Evolutionary conservation across 2,113 vertebrate species (phyloP).

Genomic region (Prolemur simus): DNA sequence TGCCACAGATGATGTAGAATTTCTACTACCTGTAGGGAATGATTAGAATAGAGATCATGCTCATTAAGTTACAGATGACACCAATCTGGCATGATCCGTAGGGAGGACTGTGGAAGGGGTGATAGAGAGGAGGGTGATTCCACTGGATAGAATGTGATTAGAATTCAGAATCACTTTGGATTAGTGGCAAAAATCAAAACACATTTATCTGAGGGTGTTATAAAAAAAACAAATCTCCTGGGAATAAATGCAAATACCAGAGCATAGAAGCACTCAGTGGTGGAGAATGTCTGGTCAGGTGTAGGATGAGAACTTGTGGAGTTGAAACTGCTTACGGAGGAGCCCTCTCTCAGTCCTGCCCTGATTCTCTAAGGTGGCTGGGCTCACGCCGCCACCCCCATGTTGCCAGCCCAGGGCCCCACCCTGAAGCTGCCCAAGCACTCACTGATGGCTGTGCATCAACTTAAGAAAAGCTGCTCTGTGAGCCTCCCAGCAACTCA

Average conservation of each 20-base stretch:
- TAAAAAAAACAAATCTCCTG: not conserved
- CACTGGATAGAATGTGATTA: too few relatives aligned
- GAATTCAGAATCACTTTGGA: not conserved
- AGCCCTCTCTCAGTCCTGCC: not conserved
- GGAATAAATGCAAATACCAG: not conserved
- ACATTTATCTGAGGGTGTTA: not conserved
- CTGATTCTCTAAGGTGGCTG: not conserved
- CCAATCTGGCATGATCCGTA: not conserved
- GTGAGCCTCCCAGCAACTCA: not conserved
- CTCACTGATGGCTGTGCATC: too few relatives aligned
- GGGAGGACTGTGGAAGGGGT: not conserved
- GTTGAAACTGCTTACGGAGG: not conserved
- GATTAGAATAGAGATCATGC: not conserved
- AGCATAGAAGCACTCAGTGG: not conserved
- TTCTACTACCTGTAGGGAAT: not conserved
- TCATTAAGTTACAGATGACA: not conserved
- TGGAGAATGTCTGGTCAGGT: too few relatives aligned
- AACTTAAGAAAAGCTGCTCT: not conserved
- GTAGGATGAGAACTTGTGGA: too few relatives aligned
- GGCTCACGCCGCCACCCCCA: fast-evolving
- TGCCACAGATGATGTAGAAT: not conserved
- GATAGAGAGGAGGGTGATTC: not conserved
- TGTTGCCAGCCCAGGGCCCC: fast-evolving
- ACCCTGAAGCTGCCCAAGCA: too few relatives aligned
- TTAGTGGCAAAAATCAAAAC: not conserved